Evolutionary conservation across 2,888 invertebrate species (phyloP).

Genomic region (Cephus spinipes): DNA sequence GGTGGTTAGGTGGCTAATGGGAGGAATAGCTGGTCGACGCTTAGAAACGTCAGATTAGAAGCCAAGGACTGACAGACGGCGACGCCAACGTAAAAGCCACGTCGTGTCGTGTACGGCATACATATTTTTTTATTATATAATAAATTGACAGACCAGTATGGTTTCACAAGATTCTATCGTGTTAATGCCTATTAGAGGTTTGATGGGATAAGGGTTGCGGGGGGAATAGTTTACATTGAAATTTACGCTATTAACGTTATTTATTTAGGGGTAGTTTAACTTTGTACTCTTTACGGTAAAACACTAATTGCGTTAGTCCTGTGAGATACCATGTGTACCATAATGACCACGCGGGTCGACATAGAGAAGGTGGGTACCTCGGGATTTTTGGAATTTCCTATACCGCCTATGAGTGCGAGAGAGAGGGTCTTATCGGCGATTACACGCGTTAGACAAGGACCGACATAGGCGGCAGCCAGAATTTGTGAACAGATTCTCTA

Average conservation of each 20-base stretch:
- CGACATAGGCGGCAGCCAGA: not conserved
- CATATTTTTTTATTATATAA: slow-evolving; percentile 63
- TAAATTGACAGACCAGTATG: slow-evolving; percentile 54
- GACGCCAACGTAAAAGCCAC: slow-evolving; percentile 35
- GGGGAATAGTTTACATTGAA: not conserved
- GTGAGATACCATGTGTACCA: not conserved
- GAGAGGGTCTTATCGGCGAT: not conserved
- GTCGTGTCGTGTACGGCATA: slow-evolving; percentile 45
- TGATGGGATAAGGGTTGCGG: not conserved
- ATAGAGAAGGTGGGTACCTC: not conserved
- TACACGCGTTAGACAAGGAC: not conserved
- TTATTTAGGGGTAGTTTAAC: not conserved
- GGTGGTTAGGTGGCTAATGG: not conserved
- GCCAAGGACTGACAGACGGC: slow-evolving; percentile 57
- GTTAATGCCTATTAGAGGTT: slow-evolving; percentile 55
- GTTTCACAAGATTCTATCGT: slow-evolving; percentile 58
- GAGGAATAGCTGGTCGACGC: not conserved
- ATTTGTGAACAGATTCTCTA: not conserved
- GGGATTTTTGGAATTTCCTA: not conserved
- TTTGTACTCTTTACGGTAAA: not conserved
- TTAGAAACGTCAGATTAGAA: slow-evolving; percentile 60
- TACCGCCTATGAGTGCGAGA: not conserved
- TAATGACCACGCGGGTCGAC: not conserved
- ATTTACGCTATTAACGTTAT: not conserved
- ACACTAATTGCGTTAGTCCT: not conserved